Conservation (phyloP, 2,113 vertebrate species). For the Eulacestoma nigropectus region DNA sequence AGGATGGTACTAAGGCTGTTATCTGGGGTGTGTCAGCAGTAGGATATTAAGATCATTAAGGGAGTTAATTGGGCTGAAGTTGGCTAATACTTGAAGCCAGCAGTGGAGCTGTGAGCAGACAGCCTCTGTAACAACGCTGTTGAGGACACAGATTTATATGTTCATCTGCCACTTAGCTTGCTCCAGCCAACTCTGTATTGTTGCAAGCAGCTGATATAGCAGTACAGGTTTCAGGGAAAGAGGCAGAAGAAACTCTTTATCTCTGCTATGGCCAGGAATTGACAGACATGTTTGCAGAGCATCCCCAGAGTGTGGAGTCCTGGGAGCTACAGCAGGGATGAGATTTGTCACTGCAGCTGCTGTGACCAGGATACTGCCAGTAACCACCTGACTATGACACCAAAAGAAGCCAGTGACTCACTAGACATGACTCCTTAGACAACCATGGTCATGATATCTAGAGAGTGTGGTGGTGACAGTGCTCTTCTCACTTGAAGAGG, state of each 20-base stretch:
- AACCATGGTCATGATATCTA: neutral
- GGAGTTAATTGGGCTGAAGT: neutral
- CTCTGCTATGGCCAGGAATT: neutral
- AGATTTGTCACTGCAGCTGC: neutral
- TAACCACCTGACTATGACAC: neutral
- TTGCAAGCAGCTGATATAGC: slow-evolving; percentile 14
- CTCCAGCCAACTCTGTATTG: neutral
- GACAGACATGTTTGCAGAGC: neutral
- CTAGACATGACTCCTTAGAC: neutral
- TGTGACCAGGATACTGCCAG: neutral
- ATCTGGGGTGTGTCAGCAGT: neutral
- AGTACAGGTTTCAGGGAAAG: neutral
- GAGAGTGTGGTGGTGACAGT: neutral
- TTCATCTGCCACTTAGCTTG: neutral
- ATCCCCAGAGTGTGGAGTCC: neutral
- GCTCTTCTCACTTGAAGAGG: neutral
- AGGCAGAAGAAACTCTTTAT: neutral
- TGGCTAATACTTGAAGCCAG: neutral
- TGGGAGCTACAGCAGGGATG: neutral
- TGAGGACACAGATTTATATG: neutral
- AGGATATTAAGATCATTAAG: neutral
- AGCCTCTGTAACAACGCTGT: neutral
- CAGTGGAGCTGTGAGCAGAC: neutral
- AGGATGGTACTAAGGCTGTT: neutral
- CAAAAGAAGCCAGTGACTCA: neutral